Percentiles rank a stretch among this genome's conserved stretches.
Conservation (phyloP, 2,888 invertebrate genomes). For the Drosophila incognita region DNA sequence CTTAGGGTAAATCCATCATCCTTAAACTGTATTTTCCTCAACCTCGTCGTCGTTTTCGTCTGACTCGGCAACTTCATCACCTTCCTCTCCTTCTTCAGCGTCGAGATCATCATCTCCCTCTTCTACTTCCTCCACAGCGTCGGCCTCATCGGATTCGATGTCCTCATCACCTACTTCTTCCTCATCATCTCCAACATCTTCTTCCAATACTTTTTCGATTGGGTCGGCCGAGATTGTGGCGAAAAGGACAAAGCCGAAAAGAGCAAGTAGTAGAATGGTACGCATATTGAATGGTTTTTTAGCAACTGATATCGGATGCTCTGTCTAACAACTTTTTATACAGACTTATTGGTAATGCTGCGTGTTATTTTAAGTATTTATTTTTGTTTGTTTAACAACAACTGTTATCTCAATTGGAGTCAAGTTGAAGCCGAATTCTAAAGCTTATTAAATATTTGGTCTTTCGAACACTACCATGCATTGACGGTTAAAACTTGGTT, state of each 20-base stretch:
- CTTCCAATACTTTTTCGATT: background rate
- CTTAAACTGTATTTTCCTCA: background rate
- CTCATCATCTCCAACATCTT: background rate
- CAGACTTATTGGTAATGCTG: constrained; percentile 9
- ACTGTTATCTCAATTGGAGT: constrained; percentile 44
- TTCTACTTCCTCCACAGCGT: background rate
- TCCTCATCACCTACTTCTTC: background rate
- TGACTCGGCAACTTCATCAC: background rate
- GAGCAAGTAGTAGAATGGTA: constrained; percentile 51
- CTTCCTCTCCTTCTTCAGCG: background rate
- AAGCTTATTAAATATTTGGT: constrained; percentile 48
- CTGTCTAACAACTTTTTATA: constrained; percentile 47
- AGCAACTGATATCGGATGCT: constrained; percentile 53
- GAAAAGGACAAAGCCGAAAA: constrained; percentile 64
- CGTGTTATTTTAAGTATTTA: constrained; percentile 12
- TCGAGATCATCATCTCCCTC: background rate
- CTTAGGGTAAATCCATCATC: background rate
- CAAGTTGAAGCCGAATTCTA: constrained; percentile 17
- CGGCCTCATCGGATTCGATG: constrained; percentile 1
- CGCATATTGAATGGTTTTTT: constrained; percentile 56
- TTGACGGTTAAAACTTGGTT: constrained; percentile 24
- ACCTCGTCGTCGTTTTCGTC: background rate
- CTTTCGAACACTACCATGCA: constrained; percentile 3
- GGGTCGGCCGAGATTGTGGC: constrained; percentile 36
- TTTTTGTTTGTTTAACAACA: constrained; percentile 56